phyloP scores from a whole-genome alignment of 2,797 vertebrate genomes.

The Premnoplex brunnescens region DNA sequence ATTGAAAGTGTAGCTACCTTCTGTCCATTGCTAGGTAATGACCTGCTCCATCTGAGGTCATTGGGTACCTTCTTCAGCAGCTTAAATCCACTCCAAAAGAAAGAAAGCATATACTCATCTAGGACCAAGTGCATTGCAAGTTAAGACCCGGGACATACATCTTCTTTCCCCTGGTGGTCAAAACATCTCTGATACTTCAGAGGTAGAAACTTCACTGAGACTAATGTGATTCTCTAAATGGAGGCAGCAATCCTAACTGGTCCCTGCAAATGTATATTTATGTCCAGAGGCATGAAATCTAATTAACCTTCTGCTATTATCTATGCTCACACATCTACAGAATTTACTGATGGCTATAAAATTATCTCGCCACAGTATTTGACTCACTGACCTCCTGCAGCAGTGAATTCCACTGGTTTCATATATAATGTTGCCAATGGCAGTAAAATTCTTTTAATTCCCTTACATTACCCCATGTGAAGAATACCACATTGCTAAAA shows the following conservation, averaged over 20 bases:
- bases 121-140: neutral
- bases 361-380: slow-evolving; percentile 63
- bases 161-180: neutral
- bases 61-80: neutral
- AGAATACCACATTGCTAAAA: neutral
- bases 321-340: slow-evolving; percentile 45
- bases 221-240: slow-evolving; percentile 5
- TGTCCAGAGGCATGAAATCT: slow-evolving; percentile 53
- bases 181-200: neutral
- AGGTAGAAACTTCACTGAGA: neutral
- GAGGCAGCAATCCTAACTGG: slow-evolving; percentile 26
- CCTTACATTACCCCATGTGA: neutral
- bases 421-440: slow-evolving; percentile 19
- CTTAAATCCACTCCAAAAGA: neutral
- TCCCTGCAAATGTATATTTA: slow-evolving; percentile 40
- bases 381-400: slow-evolving; percentile 36
- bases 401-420: slow-evolving; percentile 29
- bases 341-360: slow-evolving; percentile 70
- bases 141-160: neutral
- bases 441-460: slow-evolving; percentile 6
- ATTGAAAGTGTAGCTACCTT: neutral
- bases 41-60: neutral
- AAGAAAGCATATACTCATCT: neutral
- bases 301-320: slow-evolving; percentile 71
- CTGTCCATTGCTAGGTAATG: neutral